phyloP scores from a whole-genome alignment of 2,113 vertebrate species.

The Silurus glanis region DNA sequence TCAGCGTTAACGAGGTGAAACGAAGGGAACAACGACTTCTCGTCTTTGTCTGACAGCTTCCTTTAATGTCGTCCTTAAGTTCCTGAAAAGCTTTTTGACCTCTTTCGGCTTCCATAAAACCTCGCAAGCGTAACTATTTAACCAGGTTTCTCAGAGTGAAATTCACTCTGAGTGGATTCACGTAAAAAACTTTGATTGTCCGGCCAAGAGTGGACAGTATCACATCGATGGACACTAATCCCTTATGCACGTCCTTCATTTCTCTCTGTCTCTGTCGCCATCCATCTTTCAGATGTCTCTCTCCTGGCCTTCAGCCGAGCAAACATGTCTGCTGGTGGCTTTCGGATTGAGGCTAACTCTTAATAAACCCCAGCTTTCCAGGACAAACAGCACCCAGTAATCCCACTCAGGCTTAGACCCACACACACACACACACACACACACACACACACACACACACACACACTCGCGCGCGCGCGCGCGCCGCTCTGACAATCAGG shows the following conservation, averaged over 20 bases:
- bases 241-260: neutral
- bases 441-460: neutral
- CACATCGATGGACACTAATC: neutral
- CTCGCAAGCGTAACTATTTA: neutral
- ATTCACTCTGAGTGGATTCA: neutral
- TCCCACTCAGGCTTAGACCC: constrained; percentile 23
- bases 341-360: constrained; percentile 82
- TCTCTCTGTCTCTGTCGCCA: constrained; percentile 32
- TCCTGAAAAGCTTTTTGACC: neutral
- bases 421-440: neutral
- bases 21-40: too few species aligned
- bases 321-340: constrained; percentile 81
- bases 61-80: neutral
- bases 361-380: constrained; percentile 72
- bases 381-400: constrained; percentile 47
- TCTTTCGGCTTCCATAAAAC: neutral
- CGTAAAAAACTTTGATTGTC: neutral
- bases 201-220: neutral
- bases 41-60: too few species aligned
- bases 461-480: too few species aligned
- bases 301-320: constrained; percentile 81
- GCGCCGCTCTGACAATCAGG: neutral
- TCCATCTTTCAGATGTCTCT: constrained; percentile 33
- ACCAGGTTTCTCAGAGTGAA: too few species aligned
- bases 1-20: too few species aligned